These are phyloP conservation scores for Oxytorus armatus DNA, from an alignment of 2,888 invertebrate species.

Conservation along the genomic window DNA sequence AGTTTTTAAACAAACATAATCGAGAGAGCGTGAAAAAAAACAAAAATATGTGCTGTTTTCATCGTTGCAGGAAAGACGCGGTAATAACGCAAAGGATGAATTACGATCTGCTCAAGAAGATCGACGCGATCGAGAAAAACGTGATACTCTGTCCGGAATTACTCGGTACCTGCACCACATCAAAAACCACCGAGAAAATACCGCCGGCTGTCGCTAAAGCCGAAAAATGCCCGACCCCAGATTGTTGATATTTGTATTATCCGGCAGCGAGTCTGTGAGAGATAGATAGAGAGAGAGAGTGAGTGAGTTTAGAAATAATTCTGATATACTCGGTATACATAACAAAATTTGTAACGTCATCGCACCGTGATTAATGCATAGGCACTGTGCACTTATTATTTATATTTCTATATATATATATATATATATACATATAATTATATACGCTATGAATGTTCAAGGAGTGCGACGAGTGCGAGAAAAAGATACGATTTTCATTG, in stretches of 20 bases:
- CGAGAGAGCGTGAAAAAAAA: too few relatives aligned
- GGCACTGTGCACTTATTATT: constrained; percentile 44
- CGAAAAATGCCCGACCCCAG: constrained; percentile 73
- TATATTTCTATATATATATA: constrained; percentile 10
- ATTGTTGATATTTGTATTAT: constrained; percentile 61
- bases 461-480: too few relatives aligned
- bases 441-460: constrained; percentile 1
- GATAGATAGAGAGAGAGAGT: not conserved
- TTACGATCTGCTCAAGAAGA: constrained; percentile 94
- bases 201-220: constrained; percentile 90
- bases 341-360: constrained; percentile 49
- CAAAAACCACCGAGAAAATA: constrained; percentile 94
- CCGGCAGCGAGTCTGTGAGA: not conserved
- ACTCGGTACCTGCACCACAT: constrained; percentile 89
- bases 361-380: constrained; percentile 59
- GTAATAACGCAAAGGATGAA: constrained; percentile 94
- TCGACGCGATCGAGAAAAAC: constrained; percentile 91
- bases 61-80: constrained; percentile 91
- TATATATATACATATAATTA: constrained; percentile 25
- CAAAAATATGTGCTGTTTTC: not conserved
- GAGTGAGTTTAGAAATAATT: constrained; percentile 46
- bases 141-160: constrained; percentile 90
- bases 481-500: too few relatives aligned
- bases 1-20: not conserved
- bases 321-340: constrained; percentile 39